Percentiles rank a stretch among this genome's conserved stretches.
Evolutionary conservation across 2,113 vertebrate species (phyloP).

Genomic region (Anser brachyrhynchus): DNA sequence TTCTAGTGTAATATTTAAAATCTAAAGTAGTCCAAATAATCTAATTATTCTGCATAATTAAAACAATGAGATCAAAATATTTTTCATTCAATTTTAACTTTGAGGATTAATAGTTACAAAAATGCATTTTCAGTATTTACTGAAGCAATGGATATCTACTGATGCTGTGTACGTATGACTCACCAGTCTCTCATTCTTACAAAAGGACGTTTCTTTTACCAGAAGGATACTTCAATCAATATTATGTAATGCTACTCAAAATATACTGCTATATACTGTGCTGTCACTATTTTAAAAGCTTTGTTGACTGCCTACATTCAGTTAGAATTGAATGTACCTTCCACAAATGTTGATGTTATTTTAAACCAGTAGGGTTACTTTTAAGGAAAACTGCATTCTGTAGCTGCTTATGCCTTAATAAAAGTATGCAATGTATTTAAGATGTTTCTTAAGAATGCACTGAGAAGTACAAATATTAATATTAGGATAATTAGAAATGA

Average conservation of each 20-base stretch:
- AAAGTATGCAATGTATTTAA: constrained; percentile 64
- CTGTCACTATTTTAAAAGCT: constrained; percentile 31
- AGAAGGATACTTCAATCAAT: constrained; percentile 74
- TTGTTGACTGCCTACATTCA: constrained; percentile 34
- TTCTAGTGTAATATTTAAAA: neutral
- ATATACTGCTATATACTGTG: constrained; percentile 32
- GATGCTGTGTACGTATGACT: constrained; percentile 73
- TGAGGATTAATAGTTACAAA: constrained; percentile 56
- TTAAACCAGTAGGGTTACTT: neutral
- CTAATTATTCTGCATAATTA: neutral
- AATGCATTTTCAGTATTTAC: constrained; percentile 74
- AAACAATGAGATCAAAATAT: neutral
- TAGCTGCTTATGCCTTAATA: constrained; percentile 43
- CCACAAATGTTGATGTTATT: neutral
- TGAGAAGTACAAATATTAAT: neutral
- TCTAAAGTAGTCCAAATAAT: neutral
- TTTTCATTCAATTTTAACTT: neutral
- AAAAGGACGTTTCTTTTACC: constrained; percentile 70
- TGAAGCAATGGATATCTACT: constrained; percentile 75
- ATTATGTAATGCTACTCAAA: constrained; percentile 50
- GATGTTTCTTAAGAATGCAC: constrained; percentile 60
- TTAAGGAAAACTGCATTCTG: neutral
- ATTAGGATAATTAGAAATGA: neutral
- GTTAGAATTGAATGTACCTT: constrained; percentile 16
- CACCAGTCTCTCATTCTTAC: constrained; percentile 59